Percentiles rank a stretch among this genome's conserved stretches.
These are phyloP conservation scores for Chromis chromis DNA, from an alignment of 2,797 vertebrate species.

Conservation along the genomic window DNA sequence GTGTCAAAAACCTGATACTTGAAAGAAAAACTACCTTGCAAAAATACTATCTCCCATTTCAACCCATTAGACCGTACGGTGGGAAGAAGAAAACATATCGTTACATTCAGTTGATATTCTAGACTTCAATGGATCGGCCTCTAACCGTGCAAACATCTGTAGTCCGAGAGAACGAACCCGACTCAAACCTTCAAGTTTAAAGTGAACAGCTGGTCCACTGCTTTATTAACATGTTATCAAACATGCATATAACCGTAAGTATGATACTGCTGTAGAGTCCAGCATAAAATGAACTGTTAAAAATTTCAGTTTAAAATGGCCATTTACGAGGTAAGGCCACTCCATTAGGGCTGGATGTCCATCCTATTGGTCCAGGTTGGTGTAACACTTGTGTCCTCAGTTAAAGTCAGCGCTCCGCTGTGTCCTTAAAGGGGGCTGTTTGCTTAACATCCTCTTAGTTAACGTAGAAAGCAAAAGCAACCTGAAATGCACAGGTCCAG, in stretches of 20 bases:
- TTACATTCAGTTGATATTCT: slow-evolving; percentile 69
- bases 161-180: slow-evolving; percentile 44
- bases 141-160: slow-evolving; percentile 64
- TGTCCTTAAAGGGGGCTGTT: slow-evolving; percentile 30
- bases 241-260: slow-evolving; percentile 41
- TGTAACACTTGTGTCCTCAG: slow-evolving; percentile 28
- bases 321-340: slow-evolving; percentile 67
- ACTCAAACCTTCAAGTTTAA: slow-evolving; percentile 74
- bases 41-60: slow-evolving; percentile 47
- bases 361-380: slow-evolving; percentile 53
- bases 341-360: slow-evolving; percentile 47
- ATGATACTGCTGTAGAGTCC: slow-evolving; percentile 39
- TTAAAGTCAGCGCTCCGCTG: slow-evolving; percentile 34
- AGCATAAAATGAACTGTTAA: slow-evolving; percentile 48
- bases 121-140: slow-evolving; percentile 46
- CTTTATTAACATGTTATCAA: slow-evolving; percentile 54
- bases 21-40: slow-evolving; percentile 29
- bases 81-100: slow-evolving; percentile 45
- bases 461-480: slow-evolving; percentile 35
- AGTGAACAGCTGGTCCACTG: slow-evolving; percentile 69
- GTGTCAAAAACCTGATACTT: slow-evolving; percentile 38
- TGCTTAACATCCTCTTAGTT: slow-evolving; percentile 37
- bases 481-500: slow-evolving; percentile 50
- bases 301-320: slow-evolving; percentile 62
- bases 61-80: slow-evolving; percentile 32